Percentiles rank a stretch among this genome's conserved stretches.
phyloP scores from a whole-genome alignment of 2,797 vertebrate species.

The Neosilurus hyrtlii region DNA sequence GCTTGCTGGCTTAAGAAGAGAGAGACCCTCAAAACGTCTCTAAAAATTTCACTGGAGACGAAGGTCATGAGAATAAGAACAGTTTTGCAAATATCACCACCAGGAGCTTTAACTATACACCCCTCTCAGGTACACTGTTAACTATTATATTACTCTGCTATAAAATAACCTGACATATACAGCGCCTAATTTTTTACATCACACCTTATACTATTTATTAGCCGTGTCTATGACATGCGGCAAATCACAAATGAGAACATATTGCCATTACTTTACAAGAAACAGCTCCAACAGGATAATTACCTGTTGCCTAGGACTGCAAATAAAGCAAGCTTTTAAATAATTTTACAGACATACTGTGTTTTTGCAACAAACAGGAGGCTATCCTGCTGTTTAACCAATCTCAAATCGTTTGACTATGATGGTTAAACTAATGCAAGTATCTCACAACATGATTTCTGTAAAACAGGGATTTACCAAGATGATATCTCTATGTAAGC shows the following conservation, averaged over 20 bases:
- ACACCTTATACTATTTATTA: slow-evolving; percentile 18
- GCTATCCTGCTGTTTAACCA: slow-evolving; percentile 31
- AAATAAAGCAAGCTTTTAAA: neutral
- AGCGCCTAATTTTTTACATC: slow-evolving; percentile 31
- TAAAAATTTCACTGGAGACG: slow-evolving; percentile 15
- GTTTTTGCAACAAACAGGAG: slow-evolving; percentile 3
- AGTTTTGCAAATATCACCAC: slow-evolving; percentile 4
- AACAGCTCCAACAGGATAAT: neutral
- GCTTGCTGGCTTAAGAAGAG: slow-evolving; percentile 17
- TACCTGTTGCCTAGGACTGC: neutral
- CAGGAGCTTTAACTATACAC: neutral
- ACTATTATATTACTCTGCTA: slow-evolving; percentile 37
- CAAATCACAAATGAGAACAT: neutral
- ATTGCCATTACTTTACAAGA: slow-evolving; percentile 10
- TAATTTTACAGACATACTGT: neutral
- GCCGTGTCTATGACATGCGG: neutral
- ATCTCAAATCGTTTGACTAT: slow-evolving; percentile 37
- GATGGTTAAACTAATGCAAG: slow-evolving; percentile 33
- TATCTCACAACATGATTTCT: slow-evolving; percentile 13
- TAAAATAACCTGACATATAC: slow-evolving; percentile 15
- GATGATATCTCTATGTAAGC: slow-evolving; percentile 1
- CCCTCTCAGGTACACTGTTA: neutral
- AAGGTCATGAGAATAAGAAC: neutral
- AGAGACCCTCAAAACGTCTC: slow-evolving; percentile 22
- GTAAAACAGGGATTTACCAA: slow-evolving; percentile 17